Conservation (phyloP, 1,140 invertebrate genomes). For the Zaprionus ghesquierei region DNA sequence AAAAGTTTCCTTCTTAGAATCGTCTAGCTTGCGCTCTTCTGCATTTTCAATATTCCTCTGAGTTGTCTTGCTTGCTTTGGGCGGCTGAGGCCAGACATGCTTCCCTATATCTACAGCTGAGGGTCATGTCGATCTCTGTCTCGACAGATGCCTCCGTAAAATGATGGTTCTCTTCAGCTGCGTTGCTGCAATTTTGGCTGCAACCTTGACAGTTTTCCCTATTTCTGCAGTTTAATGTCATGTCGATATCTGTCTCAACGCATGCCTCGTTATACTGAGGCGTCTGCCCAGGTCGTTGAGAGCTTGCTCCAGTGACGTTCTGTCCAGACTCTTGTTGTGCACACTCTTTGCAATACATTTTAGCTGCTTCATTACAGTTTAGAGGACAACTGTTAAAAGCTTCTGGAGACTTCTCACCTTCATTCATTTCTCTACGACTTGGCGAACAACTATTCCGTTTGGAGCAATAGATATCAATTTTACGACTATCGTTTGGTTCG, state of each 20-base stretch:
- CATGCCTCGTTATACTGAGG: neutral
- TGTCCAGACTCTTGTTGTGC: no score
- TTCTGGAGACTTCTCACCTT: no score
- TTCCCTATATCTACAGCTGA: neutral
- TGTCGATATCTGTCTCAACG: neutral
- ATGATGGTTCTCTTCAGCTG: neutral
- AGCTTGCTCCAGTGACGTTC: no score
- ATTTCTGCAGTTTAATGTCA: neutral
- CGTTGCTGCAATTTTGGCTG: neutral
- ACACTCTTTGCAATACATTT: no score
- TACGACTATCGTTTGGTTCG: no score
- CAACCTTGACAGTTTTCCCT: neutral
- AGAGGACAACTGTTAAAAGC: no score
- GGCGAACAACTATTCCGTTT: no score
- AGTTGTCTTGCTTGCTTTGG: neutral
- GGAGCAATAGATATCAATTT: no score
- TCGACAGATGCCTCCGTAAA: slow-evolving; percentile 11
- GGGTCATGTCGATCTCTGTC: slow-evolving; percentile 33
- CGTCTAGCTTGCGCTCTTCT: neutral
- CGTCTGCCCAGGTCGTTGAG: neutral
- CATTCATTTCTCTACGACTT: no score
- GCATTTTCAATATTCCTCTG: neutral
- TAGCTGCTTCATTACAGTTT: no score
- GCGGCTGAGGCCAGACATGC: no score
- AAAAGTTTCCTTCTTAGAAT: neutral